phyloP scores from a whole-genome alignment of 2,797 vertebrate genomes.

The Spheniscus humboldti region DNA sequence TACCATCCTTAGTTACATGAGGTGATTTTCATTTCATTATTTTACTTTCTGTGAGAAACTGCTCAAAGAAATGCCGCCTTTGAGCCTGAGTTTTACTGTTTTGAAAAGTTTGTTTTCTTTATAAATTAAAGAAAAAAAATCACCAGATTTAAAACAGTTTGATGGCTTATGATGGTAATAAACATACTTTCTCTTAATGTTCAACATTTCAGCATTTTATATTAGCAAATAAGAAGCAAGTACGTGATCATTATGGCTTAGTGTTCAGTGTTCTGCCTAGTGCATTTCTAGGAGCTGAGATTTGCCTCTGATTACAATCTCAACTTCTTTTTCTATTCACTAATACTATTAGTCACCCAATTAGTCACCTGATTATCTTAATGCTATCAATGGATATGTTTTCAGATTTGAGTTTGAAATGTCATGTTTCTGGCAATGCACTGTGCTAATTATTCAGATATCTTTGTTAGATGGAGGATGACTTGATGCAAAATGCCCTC shows the following conservation, averaged over 20 bases:
- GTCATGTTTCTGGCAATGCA: neutral
- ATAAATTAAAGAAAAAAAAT: neutral
- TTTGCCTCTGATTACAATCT: slow-evolving; percentile 9
- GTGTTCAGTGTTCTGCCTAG: neutral
- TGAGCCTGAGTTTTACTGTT: neutral
- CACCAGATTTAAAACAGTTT: neutral
- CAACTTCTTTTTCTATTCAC: neutral
- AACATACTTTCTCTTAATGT: neutral
- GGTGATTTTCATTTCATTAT: neutral
- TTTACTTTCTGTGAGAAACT: neutral
- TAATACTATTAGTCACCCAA: slow-evolving; percentile 14
- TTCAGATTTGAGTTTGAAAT: neutral
- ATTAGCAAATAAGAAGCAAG: neutral
- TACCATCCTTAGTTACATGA: neutral
- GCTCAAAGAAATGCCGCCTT: neutral
- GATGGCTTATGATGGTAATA: neutral
- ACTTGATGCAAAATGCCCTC: neutral
- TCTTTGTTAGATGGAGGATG: neutral
- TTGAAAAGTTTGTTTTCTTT: neutral
- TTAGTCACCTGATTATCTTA: slow-evolving; percentile 17
- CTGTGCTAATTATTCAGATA: neutral
- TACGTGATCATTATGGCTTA: neutral
- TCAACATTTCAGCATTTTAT: neutral
- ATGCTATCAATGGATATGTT: neutral
- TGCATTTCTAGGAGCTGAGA: neutral